A percentile compares a stretch with the other conserved stretches of the same genome.
Evolutionary conservation across 2,888 invertebrate genomes (phyloP).

Genomic region (Idaea dimidiata): DNA sequence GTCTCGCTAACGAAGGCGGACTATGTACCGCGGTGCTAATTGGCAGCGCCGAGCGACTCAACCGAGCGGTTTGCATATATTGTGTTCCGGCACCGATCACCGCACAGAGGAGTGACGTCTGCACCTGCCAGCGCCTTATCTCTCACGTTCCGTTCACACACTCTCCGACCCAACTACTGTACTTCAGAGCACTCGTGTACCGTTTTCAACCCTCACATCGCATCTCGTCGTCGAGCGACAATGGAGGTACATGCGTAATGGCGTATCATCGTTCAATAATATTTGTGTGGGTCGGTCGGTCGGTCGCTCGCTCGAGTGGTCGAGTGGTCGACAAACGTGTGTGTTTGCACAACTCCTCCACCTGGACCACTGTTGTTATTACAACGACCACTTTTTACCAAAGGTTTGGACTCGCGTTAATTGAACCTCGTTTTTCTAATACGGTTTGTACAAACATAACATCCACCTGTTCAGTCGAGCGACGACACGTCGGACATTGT

Average conservation of each 20-base stretch:
- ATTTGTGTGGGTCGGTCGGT: constrained; percentile 41
- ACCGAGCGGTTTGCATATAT: not conserved
- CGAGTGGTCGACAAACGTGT: constrained; percentile 46
- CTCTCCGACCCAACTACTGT: not conserved
- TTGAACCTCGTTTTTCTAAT: constrained; percentile 56
- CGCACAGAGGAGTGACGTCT: too few species aligned
- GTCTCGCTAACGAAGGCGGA: too few species aligned
- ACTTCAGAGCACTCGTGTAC: too few species aligned
- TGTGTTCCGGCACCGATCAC: too few species aligned
- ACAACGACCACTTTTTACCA: constrained; percentile 50
- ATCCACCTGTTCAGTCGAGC: constrained; percentile 17
- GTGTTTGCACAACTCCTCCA: constrained; percentile 40
- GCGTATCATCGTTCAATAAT: constrained; percentile 67
- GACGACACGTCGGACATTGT: not conserved
- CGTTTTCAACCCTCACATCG: too few species aligned
- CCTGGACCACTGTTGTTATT: constrained; percentile 49
- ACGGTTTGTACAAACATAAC: constrained; percentile 48
- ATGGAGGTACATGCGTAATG: constrained; percentile 49
- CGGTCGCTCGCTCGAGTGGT: not conserved
- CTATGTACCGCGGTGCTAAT: constrained; percentile 14
- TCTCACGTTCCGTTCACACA: not conserved
- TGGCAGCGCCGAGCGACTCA: constrained; percentile 13
- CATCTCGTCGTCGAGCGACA: constrained; percentile 34
- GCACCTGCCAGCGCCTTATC: too few species aligned
- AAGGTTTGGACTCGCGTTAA: constrained; percentile 56